phyloP scores from a whole-genome alignment of 1,140 invertebrate species.

The Macrocentrus cingulum region DNA sequence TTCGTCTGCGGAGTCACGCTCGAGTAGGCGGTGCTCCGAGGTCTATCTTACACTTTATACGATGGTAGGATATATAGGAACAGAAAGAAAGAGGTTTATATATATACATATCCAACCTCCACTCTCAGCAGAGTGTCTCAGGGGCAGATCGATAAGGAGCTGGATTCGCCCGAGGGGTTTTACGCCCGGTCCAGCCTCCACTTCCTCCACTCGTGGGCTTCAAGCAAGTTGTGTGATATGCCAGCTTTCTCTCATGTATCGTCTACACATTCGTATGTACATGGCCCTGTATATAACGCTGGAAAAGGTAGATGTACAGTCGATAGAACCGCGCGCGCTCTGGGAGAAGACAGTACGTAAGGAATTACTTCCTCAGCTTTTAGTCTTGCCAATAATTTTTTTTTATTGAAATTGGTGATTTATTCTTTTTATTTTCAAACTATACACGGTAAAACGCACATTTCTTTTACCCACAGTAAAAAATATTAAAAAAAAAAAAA shows the following conservation, averaged over 20 bases:
- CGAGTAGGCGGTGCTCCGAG: conserved; percentile 52
- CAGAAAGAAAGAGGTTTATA: conserved; percentile 10
- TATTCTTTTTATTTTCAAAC: no score
- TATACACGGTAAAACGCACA: no score
- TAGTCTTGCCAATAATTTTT: neutral
- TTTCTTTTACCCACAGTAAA: no score
- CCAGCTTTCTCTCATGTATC: conserved; percentile 16
- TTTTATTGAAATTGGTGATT: no score
- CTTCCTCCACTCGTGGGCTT: conserved; percentile 32
- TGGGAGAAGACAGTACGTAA: neutral
- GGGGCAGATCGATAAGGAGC: conserved; percentile 56
- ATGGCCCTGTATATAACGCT: no score
- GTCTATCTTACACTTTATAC: conserved; percentile 43
- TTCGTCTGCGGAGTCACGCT: conserved; percentile 57
- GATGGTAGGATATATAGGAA: conserved; percentile 11
- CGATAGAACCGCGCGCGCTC: no score
- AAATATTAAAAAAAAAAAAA: no score
- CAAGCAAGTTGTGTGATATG: neutral
- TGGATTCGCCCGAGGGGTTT: conserved; percentile 48
- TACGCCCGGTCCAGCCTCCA: conserved; percentile 49
- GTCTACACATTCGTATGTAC: no score
- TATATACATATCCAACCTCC: conserved; percentile 30
- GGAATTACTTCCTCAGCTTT: conserved; percentile 10
- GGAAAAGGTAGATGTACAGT: no score
- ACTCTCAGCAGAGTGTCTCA: conserved; percentile 41